Conservation (phyloP, 2,797 vertebrate species). For the Champsocephalus esox region DNA sequence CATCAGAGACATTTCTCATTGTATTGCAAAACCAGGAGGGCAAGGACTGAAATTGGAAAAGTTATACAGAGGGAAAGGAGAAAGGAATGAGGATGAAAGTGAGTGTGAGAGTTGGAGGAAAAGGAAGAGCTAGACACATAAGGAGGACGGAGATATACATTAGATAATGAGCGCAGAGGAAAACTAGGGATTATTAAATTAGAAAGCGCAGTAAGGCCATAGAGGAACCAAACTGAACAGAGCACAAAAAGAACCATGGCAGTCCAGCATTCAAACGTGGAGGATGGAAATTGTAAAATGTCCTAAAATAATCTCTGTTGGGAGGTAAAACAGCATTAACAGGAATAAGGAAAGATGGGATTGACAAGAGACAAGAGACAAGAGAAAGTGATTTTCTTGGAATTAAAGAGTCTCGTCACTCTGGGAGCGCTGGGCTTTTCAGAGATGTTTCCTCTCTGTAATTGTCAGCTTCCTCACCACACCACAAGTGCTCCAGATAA, state of each 20-base stretch:
- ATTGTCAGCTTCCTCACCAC: conserved; percentile 57
- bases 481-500: conserved; percentile 64
- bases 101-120: conserved; percentile 6
- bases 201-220: conserved; percentile 14
- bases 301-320: background rate
- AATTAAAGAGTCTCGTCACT: conserved; percentile 50
- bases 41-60: conserved; percentile 18
- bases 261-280: conserved; percentile 23
- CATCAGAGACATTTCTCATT: conserved; percentile 29
- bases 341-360: conserved; percentile 34
- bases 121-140: background rate
- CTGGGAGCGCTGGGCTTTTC: conserved; percentile 29
- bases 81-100: conserved; percentile 31
- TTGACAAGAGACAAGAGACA: conserved; percentile 35
- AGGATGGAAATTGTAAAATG: conserved; percentile 24
- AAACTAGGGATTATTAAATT: conserved; percentile 29
- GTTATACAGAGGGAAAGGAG: background rate
- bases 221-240: conserved; percentile 25
- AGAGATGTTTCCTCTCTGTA: conserved; percentile 64
- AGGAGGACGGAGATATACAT: conserved; percentile 13
- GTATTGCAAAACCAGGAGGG: conserved; percentile 13
- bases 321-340: conserved; percentile 30
- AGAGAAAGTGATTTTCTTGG: conserved; percentile 46
- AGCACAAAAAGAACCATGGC: conserved; percentile 38
- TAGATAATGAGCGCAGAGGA: background rate